Evolutionary conservation across 1,140 invertebrate genomes (phyloP).

Genomic region (Ostrea denselamellosa): DNA sequence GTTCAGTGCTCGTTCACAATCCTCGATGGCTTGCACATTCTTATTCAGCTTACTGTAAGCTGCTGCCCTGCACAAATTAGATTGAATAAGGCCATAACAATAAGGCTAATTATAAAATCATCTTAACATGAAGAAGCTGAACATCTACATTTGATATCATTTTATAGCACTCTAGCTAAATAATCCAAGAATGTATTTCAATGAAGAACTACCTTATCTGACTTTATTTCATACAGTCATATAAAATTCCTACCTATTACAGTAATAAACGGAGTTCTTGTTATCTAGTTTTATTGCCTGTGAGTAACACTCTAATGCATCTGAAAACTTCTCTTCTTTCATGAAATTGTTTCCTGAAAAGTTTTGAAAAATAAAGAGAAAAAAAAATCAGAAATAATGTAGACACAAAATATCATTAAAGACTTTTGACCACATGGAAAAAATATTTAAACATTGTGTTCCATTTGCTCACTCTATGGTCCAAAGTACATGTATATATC

Average conservation of each 20-base stretch:
- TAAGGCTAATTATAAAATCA: no score
- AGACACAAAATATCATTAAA: no score
- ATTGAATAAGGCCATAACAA: neutral
- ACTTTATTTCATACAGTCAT: neutral
- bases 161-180: no score
- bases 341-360: slow-evolving; percentile 89
- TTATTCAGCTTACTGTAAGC: slow-evolving; percentile 92
- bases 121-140: no score
- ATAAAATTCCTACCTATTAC: slow-evolving; percentile 83
- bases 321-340: slow-evolving; percentile 88
- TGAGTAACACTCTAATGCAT: slow-evolving; percentile 90
- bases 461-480: no score
- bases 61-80: slow-evolving; percentile 85
- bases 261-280: slow-evolving; percentile 95
- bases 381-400: no score
- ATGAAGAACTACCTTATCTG: neutral
- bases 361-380: no score
- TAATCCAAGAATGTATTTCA: neutral
- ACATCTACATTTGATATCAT: no score
- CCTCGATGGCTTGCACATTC: slow-evolving; percentile 89
- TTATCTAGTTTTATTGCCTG: slow-evolving; percentile 91
- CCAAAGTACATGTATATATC: no score
- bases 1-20: slow-evolving; percentile 91
- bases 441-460: no score
- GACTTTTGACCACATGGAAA: no score